Base-by-base conservation (phyloP, 2,888 invertebrate genomes). In the Nomada ferruginata region DNA sequence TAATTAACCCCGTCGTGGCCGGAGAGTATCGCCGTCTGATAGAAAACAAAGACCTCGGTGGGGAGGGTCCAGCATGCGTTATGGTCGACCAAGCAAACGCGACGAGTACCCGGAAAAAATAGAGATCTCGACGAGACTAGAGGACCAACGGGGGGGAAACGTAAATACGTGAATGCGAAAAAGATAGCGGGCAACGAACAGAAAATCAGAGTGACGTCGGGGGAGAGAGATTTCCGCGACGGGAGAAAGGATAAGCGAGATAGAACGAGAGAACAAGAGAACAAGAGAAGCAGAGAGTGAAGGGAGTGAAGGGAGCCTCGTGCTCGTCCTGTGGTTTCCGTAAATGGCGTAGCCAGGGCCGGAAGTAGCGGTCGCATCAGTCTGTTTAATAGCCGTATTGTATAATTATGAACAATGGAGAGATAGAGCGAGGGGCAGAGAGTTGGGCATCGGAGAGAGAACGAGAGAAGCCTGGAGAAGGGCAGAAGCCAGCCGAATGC, bases 301-400 rank as follows among this genome's bases (percentile, higher is more conserved):
- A 85, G 79, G 66, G 71, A 76, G 74, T 18, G 76, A 68, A 85
- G 79, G 66, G 85, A 83, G 75, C 70, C 87, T 89, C 87, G 89
- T 89, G 89, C 84, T 89, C 86, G 87, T 85, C 85, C 87, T 82
- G 82, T 84, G 86, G 90, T 88, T 91, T 92, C 91, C 91, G 91
- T 92, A 92, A 92, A 92, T 92, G 92, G 89, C 87, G 90, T 85
- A 87, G 82, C 82, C 85, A 86, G 81, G 89, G 90, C 91, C 92
- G 93, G 93, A 93, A 92, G 90, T 90, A 89, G 90, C 88, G 92
- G 92, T 93, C 93, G 92, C 93, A 93, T 93, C 93, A 93, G 93
- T 93, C 92, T 93, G 93, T 93, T 93, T 93, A 93, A 93, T 93
- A 93, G 93, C 92, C 92, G 93, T 93, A 93, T 93, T 93, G 93